These are phyloP conservation scores for Elaphurus davidianus DNA, from an alignment of 2,113 vertebrate species.

Conservation along the genomic window DNA sequence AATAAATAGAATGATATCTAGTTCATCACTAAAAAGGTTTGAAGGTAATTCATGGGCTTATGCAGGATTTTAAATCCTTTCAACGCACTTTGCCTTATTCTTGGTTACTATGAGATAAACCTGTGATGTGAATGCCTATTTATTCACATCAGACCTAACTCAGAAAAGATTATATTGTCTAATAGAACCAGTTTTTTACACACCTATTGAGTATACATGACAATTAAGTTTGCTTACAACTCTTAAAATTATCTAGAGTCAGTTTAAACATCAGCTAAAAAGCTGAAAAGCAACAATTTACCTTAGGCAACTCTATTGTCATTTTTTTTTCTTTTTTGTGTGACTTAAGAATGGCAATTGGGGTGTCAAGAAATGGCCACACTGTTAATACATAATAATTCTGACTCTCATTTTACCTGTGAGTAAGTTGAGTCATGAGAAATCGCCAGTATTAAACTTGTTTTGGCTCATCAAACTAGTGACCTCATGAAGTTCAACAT, in stretches of 20 bases:
- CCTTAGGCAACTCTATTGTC: neutral
- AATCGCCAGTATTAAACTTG: neutral
- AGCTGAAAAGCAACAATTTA: neutral
- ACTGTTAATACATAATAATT: neutral
- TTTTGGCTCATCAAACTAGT: neutral
- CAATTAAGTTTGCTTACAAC: neutral
- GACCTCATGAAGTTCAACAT: neutral
- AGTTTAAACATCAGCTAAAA: neutral
- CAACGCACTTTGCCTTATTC: neutral
- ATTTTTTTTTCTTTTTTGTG: neutral
- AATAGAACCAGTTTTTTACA: neutral
- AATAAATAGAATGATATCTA: neutral
- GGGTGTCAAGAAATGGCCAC: neutral
- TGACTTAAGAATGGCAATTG: neutral
- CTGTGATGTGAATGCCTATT: neutral
- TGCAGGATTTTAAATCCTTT: slow-evolving; percentile 5
- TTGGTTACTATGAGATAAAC: neutral
- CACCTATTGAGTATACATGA: neutral
- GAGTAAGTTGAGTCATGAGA: neutral
- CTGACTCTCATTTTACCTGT: neutral
- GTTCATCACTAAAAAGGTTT: neutral
- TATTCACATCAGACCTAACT: neutral
- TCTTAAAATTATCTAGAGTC: neutral
- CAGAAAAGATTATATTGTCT: neutral
- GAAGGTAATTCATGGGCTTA: neutral